Percentiles rank a stretch among this genome's conserved stretches.
Evolutionary conservation across 2,113 vertebrate species (phyloP).

Genomic region (Rhea pennata): DNA sequence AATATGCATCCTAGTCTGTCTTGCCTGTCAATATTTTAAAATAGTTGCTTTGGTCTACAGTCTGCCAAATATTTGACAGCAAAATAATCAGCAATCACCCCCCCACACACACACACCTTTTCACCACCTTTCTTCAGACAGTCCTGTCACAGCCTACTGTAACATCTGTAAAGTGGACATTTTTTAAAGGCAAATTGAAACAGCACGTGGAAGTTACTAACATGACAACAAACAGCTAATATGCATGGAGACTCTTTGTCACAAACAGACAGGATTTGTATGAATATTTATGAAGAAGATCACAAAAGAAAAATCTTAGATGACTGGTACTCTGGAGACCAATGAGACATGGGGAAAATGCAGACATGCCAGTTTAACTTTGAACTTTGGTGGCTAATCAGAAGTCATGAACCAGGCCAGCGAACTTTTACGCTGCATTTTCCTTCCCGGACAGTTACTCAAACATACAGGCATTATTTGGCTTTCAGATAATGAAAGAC

Average conservation of each 20-base stretch:
- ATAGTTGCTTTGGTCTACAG: neutral
- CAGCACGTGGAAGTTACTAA: neutral
- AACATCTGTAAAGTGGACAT: neutral
- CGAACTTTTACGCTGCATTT: neutral
- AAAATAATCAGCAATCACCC: neutral
- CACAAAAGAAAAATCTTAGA: neutral
- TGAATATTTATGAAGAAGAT: neutral
- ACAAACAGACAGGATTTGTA: neutral
- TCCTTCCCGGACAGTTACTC: neutral
- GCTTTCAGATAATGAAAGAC: neutral
- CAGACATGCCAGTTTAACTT: neutral
- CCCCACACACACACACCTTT: neutral
- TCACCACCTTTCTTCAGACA: neutral
- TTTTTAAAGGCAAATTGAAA: neutral
- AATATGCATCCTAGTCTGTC: neutral
- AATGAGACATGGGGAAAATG: neutral
- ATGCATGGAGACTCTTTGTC: neutral
- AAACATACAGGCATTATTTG: neutral
- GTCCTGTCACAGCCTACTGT: neutral
- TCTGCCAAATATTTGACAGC: neutral
- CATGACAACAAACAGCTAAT: neutral
- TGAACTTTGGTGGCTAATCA: neutral
- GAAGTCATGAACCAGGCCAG: neutral
- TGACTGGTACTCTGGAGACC: neutral
- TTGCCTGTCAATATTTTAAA: neutral